Base-by-base conservation (phyloP, 2,113 vertebrate species). In the Rhinoderma darwinii region DNA sequence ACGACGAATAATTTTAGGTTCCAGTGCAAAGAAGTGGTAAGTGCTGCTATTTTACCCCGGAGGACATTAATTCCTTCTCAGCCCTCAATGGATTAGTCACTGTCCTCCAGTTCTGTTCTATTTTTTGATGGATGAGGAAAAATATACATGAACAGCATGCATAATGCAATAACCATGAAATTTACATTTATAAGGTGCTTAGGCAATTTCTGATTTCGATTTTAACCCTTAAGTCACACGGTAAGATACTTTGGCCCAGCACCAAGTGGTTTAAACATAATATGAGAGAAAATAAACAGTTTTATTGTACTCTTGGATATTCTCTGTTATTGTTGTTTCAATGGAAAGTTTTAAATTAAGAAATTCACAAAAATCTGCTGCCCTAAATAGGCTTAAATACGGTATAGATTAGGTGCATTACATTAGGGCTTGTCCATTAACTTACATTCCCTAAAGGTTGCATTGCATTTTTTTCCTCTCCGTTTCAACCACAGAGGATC, bases 401-500 rank as follows among this genome's bases (percentile, higher is more conserved):
- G 83, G 88, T 89, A 82, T 88, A 90, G 91, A 93, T 82, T 82
- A 82, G 68, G 66, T 93, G 90, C 92, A 91, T 89, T 90, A 91
- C 92, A 92, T 90, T 91, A 82, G 88, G 88, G 84, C 89, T 92
- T 88, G 82, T 90, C 88, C 70, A 88, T 89, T 92, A 94, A 90
- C 75, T 37, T 2, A 8, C 78, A 88, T 86, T 93, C 93, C 88
- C 94, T 93, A 81, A 90, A 89, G 93, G 91, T 92, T 92, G 90
- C 90, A 89, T 39, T 91, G 94, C 90, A 90, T 43, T 94, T 92
- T 93, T 93, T 91, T 91, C 90, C 94, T 92, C 93, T 93, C 92
- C 91, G 91, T 91, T 91, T 91, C 89, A 89, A 92, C 93, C 92
- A 91, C 93, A 93, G 93, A 93, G 94, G 94, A 95, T 93, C 92